These are phyloP conservation scores for Phycodurus eques DNA, from an alignment of 2,113 vertebrate genomes.

Conservation along the genomic window DNA sequence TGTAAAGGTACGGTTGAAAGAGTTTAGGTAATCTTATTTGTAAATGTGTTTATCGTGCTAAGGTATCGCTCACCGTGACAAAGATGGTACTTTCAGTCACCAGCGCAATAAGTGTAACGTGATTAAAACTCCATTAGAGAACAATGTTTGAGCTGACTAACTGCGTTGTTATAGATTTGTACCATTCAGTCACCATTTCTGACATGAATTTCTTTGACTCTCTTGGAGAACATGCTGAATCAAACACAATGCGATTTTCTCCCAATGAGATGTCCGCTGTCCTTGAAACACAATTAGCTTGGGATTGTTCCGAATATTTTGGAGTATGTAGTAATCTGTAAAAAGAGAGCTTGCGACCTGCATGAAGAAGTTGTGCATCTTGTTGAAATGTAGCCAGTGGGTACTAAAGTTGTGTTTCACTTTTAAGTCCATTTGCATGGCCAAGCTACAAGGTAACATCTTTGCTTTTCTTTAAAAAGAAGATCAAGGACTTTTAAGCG, in stretches of 20 bases:
- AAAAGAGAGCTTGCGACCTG: not conserved
- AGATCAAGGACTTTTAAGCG: not conserved
- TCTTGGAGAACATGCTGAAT: not conserved
- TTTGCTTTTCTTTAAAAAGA: not conserved
- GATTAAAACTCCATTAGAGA: conserved; percentile 8
- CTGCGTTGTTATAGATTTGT: conserved; percentile 3
- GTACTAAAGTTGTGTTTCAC: not conserved
- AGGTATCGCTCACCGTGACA: not conserved
- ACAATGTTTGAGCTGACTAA: conserved; percentile 1
- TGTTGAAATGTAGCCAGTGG: not conserved
- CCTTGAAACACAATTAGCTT: not conserved
- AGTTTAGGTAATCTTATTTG: not conserved
- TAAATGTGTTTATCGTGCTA: not conserved
- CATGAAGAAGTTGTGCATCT: not conserved
- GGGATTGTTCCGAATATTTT: not conserved
- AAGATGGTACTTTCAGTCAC: not conserved
- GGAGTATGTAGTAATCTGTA: not conserved
- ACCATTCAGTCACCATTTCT: not conserved
- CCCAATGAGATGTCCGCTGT: not conserved
- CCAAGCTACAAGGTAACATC: not conserved
- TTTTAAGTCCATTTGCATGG: not conserved
- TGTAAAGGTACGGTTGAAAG: not conserved
- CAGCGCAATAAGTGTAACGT: conserved; percentile 7
- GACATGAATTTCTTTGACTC: not conserved
- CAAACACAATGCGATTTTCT: not conserved